These are phyloP conservation scores for Pogona vitticeps DNA, from an alignment of 2,113 vertebrate genomes.

Conservation along the genomic window DNA sequence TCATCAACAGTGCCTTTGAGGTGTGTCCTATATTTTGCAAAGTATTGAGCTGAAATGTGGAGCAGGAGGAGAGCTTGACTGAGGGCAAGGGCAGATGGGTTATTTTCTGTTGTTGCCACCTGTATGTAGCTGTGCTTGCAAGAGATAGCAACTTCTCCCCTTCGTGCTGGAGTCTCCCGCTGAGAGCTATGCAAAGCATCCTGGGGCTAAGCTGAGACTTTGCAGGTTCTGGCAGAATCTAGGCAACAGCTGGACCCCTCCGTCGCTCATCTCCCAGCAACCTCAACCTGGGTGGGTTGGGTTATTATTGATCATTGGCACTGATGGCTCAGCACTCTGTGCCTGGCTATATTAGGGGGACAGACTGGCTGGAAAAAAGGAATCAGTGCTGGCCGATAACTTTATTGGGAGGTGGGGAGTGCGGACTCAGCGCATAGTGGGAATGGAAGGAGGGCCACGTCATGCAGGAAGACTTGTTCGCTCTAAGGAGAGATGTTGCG, in stretches of 20 bases:
- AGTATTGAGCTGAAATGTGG: background rate
- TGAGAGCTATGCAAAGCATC: slow-evolving; percentile 14
- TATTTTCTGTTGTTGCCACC: background rate
- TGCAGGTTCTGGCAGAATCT: slow-evolving; percentile 19
- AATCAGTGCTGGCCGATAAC: background rate
- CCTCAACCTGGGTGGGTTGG: background rate
- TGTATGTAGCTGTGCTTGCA: background rate
- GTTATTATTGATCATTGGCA: slow-evolving; percentile 21
- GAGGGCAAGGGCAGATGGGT: background rate
- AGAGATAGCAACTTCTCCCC: background rate
- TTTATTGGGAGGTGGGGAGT: slow-evolving; percentile 2
- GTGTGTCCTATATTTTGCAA: background rate
- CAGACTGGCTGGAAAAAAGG: background rate
- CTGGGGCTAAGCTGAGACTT: background rate
- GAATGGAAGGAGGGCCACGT: background rate
- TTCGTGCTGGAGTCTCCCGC: background rate
- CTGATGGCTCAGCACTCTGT: slow-evolving; percentile 11
- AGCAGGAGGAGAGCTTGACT: no score
- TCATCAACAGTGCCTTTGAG: background rate
- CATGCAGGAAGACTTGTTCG: background rate
- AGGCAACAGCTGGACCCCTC: slow-evolving; percentile 21
- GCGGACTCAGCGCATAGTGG: slow-evolving; percentile 4
- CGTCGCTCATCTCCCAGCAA: background rate
- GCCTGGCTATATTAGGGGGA: slow-evolving; percentile 32
- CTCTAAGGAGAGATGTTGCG: background rate